A percentile compares a stretch with the other conserved stretches of the same genome.
Conservation (phyloP, 2,113 vertebrate genomes). For the Heptranchias perlo region DNA sequence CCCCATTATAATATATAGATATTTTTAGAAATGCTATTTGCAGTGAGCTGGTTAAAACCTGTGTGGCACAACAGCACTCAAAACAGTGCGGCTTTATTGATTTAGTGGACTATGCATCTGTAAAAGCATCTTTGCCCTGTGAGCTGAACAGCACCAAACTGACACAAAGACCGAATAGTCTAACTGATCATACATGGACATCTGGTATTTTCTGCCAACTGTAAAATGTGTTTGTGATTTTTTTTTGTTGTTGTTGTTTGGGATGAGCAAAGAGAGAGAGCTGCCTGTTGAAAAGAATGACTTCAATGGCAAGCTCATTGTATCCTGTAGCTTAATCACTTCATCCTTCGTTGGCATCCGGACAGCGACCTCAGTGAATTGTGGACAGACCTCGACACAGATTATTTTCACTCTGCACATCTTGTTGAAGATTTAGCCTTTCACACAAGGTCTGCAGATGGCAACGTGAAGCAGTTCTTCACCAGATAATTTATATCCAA, state of each 20-base stretch:
- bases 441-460: conserved; percentile 30
- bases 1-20: background rate
- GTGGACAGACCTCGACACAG: background rate
- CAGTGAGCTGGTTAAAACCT: background rate
- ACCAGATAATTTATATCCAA: background rate
- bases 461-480: background rate
- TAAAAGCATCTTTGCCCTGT: background rate
- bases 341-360: background rate
- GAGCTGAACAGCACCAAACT: background rate
- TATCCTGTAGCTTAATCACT: conserved; percentile 25
- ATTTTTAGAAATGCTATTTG: background rate
- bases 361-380: background rate
- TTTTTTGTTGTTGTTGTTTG: background rate
- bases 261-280: background rate
- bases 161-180: background rate
- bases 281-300: background rate
- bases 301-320: background rate
- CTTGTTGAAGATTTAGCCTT: background rate
- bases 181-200: background rate
- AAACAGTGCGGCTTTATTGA: background rate
- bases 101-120: background rate
- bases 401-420: conserved; percentile 13
- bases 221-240: conserved; percentile 2
- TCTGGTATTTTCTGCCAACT: background rate
- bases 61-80: background rate